Conservation (phyloP, 2,888 invertebrate genomes). For the Saturnia pavonia region DNA sequence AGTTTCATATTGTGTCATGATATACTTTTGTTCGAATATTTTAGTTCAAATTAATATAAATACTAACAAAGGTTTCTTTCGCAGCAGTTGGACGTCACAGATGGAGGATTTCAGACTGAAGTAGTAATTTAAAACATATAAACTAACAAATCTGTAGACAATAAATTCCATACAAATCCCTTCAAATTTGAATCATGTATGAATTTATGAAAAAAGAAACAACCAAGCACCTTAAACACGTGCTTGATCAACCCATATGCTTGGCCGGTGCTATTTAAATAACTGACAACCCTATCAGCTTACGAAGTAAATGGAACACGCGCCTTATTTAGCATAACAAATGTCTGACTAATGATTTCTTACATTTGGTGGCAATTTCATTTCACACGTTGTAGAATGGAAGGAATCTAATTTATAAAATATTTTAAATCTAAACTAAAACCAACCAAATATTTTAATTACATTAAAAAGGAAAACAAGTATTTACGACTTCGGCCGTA, state of each 20-base stretch:
- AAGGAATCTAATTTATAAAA: background rate
- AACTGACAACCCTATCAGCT: background rate
- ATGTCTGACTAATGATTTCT: background rate
- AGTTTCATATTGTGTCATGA: too few relatives aligned
- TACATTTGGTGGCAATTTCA: background rate
- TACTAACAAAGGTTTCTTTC: too few relatives aligned
- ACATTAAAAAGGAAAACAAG: background rate
- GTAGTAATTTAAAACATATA: too few relatives aligned
- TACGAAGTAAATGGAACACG: background rate
- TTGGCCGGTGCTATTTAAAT: background rate
- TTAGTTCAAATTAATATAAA: too few relatives aligned
- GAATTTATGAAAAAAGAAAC: too few relatives aligned
- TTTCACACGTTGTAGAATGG: background rate
- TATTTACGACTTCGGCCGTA: background rate
- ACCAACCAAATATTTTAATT: background rate
- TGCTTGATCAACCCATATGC: background rate
- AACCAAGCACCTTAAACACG: too few relatives aligned
- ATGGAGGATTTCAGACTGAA: too few relatives aligned
- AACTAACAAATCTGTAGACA: too few relatives aligned
- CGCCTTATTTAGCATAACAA: slow-evolving; percentile 10
- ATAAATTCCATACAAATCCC: too few relatives aligned
- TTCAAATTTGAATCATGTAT: too few relatives aligned
- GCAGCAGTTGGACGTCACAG: too few relatives aligned
- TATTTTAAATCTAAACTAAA: background rate
- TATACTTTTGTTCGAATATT: too few relatives aligned